These are phyloP conservation scores for Elaphurus davidianus DNA, from an alignment of 2,113 vertebrate species.

Conservation along the genomic window DNA sequence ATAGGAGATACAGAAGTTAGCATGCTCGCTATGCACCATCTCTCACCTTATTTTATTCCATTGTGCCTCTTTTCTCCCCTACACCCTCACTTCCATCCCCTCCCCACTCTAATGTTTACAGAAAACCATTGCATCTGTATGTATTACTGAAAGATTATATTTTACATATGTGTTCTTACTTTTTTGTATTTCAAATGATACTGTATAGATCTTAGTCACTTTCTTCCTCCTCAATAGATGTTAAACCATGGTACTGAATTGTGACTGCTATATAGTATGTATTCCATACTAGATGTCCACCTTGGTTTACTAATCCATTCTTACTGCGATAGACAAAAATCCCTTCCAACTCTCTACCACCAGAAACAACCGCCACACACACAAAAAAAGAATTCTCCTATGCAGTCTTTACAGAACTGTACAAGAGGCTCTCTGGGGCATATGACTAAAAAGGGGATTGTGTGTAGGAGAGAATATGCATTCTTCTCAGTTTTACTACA, in stretches of 20 bases:
- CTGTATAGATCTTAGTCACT: background rate
- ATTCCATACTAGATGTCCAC: background rate
- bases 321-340: background rate
- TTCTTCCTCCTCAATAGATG: background rate
- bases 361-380: background rate
- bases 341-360: background rate
- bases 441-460: background rate
- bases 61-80: background rate
- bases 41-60: background rate
- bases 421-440: background rate
- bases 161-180: background rate
- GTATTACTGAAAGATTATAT: background rate
- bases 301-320: background rate
- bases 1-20: background rate
- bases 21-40: accelerated
- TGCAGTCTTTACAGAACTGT: background rate
- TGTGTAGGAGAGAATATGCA: background rate
- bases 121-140: background rate
- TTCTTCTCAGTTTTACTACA: background rate
- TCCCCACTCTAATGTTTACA: background rate
- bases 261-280: background rate
- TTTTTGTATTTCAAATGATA: background rate
- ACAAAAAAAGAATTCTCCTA: background rate
- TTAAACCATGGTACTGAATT: background rate
- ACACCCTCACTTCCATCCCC: background rate